Evolutionary conservation across 2,888 invertebrate genomes (phyloP), one percentile per base, ranked within the genome.

Genomic region (Bruchidius siliquastri): DNA sequence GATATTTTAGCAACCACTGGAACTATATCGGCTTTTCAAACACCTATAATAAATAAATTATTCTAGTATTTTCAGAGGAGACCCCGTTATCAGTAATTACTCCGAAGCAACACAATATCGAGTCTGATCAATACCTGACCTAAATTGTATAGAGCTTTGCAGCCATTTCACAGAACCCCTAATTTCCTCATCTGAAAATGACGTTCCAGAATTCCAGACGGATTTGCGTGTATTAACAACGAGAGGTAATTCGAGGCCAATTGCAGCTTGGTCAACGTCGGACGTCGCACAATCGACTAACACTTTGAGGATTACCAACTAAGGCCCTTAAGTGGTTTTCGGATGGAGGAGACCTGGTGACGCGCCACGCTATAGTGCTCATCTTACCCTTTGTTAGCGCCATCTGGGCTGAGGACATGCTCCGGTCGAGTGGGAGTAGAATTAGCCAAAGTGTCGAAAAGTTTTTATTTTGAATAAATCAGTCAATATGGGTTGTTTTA

Each of bases 191-290:
- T 49, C 18, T 18, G 49, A 49, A 49, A 49, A 49, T 49, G 49
- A 49, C 49, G 49, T 49, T 18, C 49, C 49, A 49, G 49, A 49
- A 49, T 49, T 49, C 49, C 49, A 18, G 49, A 49, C 49, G 49
- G 49, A 49, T 49, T 49, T 49, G 49, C 49, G 49, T 49, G 49
- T 49, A 49, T 49, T 49, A 49, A 1, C 49, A 13, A 13, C 49
- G 71, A 77, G 76, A 76, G 76, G 74, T 78, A 76, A 78, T 78
- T 77, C 73, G 78, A 71, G 77, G 78, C 71, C 72, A 75, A 75
- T 75, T 77, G 76, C 70, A 76, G 77, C 49, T 49, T 69, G 71
- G 70, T 73, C 77, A 78, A 76, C 74, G 73, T 71, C 72, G 75
- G 73, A 74, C 71, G 70, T 72, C 67, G 76, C 67, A 74, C 74